Evolutionary conservation across 1,140 invertebrate species (phyloP).

Genomic region (Papilio polytes): DNA sequence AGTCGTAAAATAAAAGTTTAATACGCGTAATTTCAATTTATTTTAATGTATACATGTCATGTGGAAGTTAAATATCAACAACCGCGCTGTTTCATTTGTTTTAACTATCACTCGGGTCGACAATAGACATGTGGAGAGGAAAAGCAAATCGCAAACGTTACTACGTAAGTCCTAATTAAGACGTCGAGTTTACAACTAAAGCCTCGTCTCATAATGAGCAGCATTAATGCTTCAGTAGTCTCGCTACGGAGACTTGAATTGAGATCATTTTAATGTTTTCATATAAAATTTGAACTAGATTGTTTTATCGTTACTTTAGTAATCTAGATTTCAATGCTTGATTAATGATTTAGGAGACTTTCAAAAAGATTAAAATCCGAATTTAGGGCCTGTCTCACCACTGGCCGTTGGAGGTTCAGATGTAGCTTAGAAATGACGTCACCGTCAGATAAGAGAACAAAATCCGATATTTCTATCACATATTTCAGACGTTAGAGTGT

Average conservation of each 20-base stretch:
- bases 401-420: too few species aligned
- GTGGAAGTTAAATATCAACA: constrained; percentile 31
- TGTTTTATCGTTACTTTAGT: too few species aligned
- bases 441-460: too few species aligned
- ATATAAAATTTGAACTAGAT: background rate
- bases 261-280: background rate
- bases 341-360: too few species aligned
- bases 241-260: background rate
- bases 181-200: constrained; percentile 18
- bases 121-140: constrained; percentile 35
- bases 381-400: too few species aligned
- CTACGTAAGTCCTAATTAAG: constrained; percentile 35
- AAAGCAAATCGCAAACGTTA: constrained; percentile 27
- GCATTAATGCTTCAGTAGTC: constrained; percentile 28
- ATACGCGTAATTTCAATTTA: background rate
- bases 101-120: constrained; percentile 34
- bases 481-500: too few species aligned
- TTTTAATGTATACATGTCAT: constrained; percentile 33
- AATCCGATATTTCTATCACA: too few species aligned
- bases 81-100: constrained; percentile 28
- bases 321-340: too few species aligned
- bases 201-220: constrained; percentile 30
- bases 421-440: too few species aligned
- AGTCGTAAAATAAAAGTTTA: background rate
- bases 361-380: too few species aligned